phyloP scores from a whole-genome alignment of 2,113 vertebrate genomes.

The Vidua chalybeata region DNA sequence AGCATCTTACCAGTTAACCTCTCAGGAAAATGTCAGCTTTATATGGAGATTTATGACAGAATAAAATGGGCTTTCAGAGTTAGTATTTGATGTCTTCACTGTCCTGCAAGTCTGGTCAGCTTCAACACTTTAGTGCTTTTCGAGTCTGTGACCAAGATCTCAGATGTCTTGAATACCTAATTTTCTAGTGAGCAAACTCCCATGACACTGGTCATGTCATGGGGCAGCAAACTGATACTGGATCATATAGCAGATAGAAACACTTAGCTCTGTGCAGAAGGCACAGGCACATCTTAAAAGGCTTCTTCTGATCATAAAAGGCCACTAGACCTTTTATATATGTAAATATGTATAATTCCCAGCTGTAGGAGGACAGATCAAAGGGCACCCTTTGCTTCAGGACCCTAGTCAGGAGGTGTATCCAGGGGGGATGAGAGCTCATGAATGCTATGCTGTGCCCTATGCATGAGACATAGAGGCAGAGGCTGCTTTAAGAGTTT shows the following conservation, averaged over 20 bases:
- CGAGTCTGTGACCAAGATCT: not conserved
- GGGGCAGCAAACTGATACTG: not conserved
- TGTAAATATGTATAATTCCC: not conserved
- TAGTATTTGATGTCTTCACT: not conserved
- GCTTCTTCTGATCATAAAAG: not conserved
- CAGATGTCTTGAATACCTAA: not conserved
- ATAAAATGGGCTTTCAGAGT: not conserved
- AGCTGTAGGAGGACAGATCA: not conserved
- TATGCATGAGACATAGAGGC: rapidly evolving
- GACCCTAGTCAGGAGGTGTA: not conserved
- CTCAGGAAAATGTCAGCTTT: not conserved
- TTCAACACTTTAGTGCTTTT: not conserved
- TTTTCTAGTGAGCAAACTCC: not conserved
- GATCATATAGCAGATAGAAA: not conserved
- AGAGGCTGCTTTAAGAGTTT: not conserved
- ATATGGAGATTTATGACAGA: not conserved
- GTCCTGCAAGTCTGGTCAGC: not conserved
- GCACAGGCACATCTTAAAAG: not conserved
- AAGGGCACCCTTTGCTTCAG: not conserved
- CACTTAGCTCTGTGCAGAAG: not conserved
- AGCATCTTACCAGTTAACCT: not conserved
- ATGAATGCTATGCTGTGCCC: not conserved
- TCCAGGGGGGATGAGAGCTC: too few species aligned
- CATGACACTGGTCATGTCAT: too few species aligned
- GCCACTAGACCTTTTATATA: not conserved